phyloP scores from a whole-genome alignment of 2,888 invertebrate genomes.

The Diachrysia chrysitis region DNA sequence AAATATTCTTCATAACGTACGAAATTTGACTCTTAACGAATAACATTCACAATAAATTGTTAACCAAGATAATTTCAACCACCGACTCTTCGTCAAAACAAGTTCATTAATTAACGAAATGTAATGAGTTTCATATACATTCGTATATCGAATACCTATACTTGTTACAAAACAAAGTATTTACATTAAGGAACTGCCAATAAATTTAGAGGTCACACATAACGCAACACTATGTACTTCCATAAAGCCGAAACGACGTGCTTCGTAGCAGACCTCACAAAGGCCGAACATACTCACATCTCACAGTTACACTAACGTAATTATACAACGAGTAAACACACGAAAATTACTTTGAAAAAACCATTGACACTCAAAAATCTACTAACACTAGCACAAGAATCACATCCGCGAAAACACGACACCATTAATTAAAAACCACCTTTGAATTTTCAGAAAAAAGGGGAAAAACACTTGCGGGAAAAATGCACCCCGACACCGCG shows the following conservation, averaged over 20 bases:
- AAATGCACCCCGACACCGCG: slow-evolving; percentile 47
- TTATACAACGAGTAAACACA: slow-evolving; percentile 60
- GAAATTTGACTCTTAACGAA: too few relatives aligned
- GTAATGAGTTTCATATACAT: too few relatives aligned
- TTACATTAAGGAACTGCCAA: neutral
- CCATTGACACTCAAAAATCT: slow-evolving; percentile 60
- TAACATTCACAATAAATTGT: neutral
- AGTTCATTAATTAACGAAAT: slow-evolving; percentile 10
- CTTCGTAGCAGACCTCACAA: slow-evolving; percentile 38
- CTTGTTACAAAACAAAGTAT: slow-evolving; percentile 3
- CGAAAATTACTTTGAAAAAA: slow-evolving; percentile 53
- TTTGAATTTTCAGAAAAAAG: slow-evolving; percentile 64
- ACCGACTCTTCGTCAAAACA: slow-evolving; percentile 22
- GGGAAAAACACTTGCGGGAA: slow-evolving; percentile 58
- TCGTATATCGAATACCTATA: neutral
- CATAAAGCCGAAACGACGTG: slow-evolving; percentile 40
- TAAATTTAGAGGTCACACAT: slow-evolving; percentile 8
- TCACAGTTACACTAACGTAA: slow-evolving; percentile 58
- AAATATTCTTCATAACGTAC: too few relatives aligned
- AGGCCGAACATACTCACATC: slow-evolving; percentile 50
- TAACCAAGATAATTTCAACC: slow-evolving; percentile 22
- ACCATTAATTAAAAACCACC: slow-evolving; percentile 78
- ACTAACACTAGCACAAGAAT: slow-evolving; percentile 57
- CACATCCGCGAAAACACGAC: slow-evolving; percentile 67
- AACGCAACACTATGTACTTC: slow-evolving; percentile 34